These are phyloP conservation scores for Coreoperca whiteheadi DNA, from an alignment of 2,113 vertebrate genomes.

Conservation along the genomic window DNA sequence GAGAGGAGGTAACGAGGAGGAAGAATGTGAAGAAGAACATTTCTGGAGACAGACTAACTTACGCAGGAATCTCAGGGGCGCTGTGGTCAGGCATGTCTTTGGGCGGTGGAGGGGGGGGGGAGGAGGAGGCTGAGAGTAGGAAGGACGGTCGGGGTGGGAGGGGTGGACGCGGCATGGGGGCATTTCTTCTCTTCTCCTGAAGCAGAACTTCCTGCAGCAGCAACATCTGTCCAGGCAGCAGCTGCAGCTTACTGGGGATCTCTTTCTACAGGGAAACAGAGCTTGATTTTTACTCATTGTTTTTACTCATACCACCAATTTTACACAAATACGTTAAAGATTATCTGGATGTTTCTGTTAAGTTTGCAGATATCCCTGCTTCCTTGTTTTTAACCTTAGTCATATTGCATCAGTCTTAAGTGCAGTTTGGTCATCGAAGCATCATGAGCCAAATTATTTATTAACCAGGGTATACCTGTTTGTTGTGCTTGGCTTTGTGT, in stretches of 20 bases:
- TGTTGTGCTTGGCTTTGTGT: not conserved
- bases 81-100: not conserved
- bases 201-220: constrained; percentile 81
- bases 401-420: not conserved
- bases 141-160: constrained; percentile 55
- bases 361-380: not conserved
- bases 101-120: not conserved
- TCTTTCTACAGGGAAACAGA: constrained; percentile 75
- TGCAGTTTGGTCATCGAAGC: not conserved
- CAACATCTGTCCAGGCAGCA: constrained; percentile 86
- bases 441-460: not conserved
- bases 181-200: constrained; percentile 79
- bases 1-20: not conserved
- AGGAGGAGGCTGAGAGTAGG: not conserved
- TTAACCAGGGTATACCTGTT: constrained; percentile 16
- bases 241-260: constrained; percentile 81
- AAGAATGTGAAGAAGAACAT: not conserved
- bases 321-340: too few species aligned
- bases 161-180: not conserved
- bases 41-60: constrained; percentile 20
- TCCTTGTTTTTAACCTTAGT: not conserved
- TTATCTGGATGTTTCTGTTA: not conserved
- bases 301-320: not conserved
- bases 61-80: constrained; percentile 41
- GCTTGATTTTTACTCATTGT: too few species aligned